Conservation (phyloP, 2,113 vertebrate species). For the Poeciliopsis retropinna region DNA sequence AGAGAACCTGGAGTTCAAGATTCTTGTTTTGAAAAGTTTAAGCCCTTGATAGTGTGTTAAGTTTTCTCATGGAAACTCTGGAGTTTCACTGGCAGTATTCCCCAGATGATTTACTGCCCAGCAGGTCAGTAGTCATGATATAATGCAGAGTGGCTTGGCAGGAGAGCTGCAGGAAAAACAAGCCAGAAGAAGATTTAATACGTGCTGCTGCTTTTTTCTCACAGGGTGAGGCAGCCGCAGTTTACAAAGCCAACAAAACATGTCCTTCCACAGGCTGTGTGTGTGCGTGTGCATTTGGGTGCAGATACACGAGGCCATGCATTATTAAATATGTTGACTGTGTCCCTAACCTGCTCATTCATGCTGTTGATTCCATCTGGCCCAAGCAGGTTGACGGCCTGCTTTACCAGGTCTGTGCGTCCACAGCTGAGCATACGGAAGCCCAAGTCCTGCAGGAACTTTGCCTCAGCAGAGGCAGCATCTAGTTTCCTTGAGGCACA, state of each 20-base stretch:
- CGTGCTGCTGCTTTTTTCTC: slow-evolving; percentile 24
- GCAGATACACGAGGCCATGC: slow-evolving; percentile 13
- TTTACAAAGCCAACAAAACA: slow-evolving; percentile 23
- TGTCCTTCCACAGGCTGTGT: slow-evolving; percentile 8
- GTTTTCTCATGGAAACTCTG: slow-evolving; percentile 32
- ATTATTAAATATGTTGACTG: slow-evolving; percentile 50
- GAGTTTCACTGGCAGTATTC: slow-evolving; percentile 22
- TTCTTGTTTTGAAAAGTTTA: slow-evolving; percentile 17
- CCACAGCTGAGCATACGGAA: slow-evolving; percentile 99
- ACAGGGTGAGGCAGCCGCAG: slow-evolving; percentile 19
- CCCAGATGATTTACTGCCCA: slow-evolving; percentile 18
- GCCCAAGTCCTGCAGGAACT: slow-evolving; percentile 98
- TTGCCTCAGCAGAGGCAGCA: slow-evolving; percentile 93
- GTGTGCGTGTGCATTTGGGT: neutral
- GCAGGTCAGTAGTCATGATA: slow-evolving; percentile 31
- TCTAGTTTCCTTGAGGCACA: slow-evolving; percentile 96
- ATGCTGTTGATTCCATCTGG: slow-evolving; percentile 96
- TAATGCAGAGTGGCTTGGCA: slow-evolving; percentile 28
- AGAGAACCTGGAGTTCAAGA: slow-evolving; percentile 3
- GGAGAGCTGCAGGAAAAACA: slow-evolving; percentile 30
- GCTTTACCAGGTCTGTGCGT: slow-evolving; percentile 95
- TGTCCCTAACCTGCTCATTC: slow-evolving; percentile 92
- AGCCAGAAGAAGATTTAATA: slow-evolving; percentile 32
- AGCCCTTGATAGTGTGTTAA: slow-evolving; percentile 16
- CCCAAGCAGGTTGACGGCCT: slow-evolving; percentile 93